Percentiles rank a stretch among this genome's conserved stretches.
These are phyloP conservation scores for Drosophila ustulata DNA, from an alignment of 2,888 invertebrate species.

Conservation along the genomic window DNA sequence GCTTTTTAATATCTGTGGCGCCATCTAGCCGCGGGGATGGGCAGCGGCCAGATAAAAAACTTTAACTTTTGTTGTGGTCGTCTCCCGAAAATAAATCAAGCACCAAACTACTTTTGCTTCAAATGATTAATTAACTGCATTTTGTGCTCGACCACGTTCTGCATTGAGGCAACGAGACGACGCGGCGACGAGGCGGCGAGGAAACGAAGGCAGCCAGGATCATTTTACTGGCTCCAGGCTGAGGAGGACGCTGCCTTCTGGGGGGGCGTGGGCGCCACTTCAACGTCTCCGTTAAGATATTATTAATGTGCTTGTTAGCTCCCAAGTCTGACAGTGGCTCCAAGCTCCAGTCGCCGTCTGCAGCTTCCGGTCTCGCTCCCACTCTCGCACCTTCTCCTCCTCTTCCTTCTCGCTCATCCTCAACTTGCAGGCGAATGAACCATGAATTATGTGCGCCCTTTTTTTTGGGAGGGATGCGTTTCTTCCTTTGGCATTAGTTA, in stretches of 20 bases:
- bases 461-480: constrained; percentile 9
- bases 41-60: constrained; percentile 16
- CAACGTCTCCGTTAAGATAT: constrained; percentile 68
- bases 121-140: constrained; percentile 79
- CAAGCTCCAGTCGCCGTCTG: background rate
- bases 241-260: background rate
- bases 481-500: constrained; percentile 55
- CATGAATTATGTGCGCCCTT: constrained; percentile 67
- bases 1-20: constrained; percentile 55
- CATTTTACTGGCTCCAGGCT: constrained; percentile 1
- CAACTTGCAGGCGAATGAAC: background rate
- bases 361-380: too few relatives aligned
- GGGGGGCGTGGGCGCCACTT: constrained; percentile 50
- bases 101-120: constrained; percentile 68
- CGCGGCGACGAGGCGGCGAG: background rate
- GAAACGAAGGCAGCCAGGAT: background rate
- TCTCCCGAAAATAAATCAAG: constrained; percentile 72
- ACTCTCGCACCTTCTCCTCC: background rate
- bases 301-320: constrained; percentile 75
- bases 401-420: background rate
- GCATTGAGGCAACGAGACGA: constrained; percentile 15
- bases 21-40: constrained; percentile 13
- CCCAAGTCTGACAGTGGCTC: background rate
- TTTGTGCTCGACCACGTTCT: constrained; percentile 71
- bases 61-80: constrained; percentile 69